Base-by-base conservation (phyloP, 2,797 vertebrate genomes). In the Myioborus melanocephalus region DNA sequence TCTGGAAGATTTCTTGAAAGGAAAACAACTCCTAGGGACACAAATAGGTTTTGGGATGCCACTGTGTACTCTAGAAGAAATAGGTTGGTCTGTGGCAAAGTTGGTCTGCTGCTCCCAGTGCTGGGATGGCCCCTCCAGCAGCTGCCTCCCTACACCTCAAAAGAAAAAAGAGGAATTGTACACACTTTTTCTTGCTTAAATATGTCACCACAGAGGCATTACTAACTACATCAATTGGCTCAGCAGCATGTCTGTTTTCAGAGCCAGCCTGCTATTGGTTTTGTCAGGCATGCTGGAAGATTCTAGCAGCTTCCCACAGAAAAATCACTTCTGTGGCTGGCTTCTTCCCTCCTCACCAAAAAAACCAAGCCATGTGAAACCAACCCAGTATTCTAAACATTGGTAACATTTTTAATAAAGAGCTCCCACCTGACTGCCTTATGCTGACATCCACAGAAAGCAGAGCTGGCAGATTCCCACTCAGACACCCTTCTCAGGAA, bases 101-200 rank as follows among this genome's bases (percentile, higher is more conserved):
- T 55, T 21, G 20, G 6, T 55, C 52, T n/a, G 32, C 57, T 3
- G 12, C 57, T 27, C 26, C 35, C 17, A 19, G 35, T 39, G 57
- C 26, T 9, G 12, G 35, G 35, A 39, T 39, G 35, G 35, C 26
- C 57, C 39, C 21, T 11, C 26, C 1, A 2, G 30, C 22, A 12
- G 21, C 30, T 1, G 0, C 53, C n/a, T 46, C n/a, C 34, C 12
- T 17, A 37, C 21, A 22, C 15, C 3, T 15, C 4, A 1, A 9
- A 49, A 20, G 12, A 8, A 26, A 46, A 59, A 11, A 26, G 9
- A 26, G 16, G 8, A 59, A 49, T 21, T 56, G 11, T 30, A 14
- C 16, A 2, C 0, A 0, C n/a, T 73, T 47, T 47, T 20, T 26
- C 44, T 39, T 75, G 34, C 19, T 23, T 43, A 34, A 52, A 52